phyloP scores from a whole-genome alignment of 2,888 invertebrate genomes.

The Lycaena phlaeas region DNA sequence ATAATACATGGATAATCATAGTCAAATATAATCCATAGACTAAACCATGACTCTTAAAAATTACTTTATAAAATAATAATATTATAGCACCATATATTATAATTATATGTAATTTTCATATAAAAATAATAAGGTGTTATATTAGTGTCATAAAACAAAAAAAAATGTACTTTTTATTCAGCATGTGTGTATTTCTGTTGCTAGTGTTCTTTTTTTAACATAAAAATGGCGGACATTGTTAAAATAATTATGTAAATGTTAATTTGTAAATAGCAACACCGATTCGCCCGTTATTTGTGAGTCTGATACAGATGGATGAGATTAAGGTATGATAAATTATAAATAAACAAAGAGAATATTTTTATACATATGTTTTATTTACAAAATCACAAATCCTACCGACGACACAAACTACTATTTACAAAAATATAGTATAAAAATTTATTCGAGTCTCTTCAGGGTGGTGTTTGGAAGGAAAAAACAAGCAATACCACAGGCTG shows the following conservation, averaged over 20 bases:
- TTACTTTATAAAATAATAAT: too few species aligned
- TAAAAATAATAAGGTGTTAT: too few species aligned
- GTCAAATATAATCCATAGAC: too few species aligned
- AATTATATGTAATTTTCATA: too few species aligned
- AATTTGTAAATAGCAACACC: conserved; percentile 7
- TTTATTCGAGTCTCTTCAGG: conserved; percentile 53
- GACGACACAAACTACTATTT: conserved; percentile 15
- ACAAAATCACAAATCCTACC: conserved; percentile 12
- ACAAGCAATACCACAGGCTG: conserved; percentile 49
- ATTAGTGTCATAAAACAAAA: too few species aligned
- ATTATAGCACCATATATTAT: too few species aligned
- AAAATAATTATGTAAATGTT: background rate
- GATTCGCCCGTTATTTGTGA: conserved; percentile 6
- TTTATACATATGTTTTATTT: conserved; percentile 29
- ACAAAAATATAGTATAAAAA: conserved; percentile 13
- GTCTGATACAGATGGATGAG: conserved; percentile 36
- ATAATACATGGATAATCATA: too few species aligned
- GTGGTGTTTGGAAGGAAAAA: conserved; percentile 57
- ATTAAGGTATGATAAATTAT: conserved; percentile 61
- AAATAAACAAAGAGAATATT: conserved; percentile 66
- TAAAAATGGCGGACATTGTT: conserved; percentile 16
- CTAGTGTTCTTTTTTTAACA: too few species aligned
- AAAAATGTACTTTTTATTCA: too few species aligned
- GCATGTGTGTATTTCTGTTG: too few species aligned
- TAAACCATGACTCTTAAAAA: too few species aligned